phyloP scores from a whole-genome alignment of 2,797 vertebrate species.

The Astyanax mexicanus region DNA sequence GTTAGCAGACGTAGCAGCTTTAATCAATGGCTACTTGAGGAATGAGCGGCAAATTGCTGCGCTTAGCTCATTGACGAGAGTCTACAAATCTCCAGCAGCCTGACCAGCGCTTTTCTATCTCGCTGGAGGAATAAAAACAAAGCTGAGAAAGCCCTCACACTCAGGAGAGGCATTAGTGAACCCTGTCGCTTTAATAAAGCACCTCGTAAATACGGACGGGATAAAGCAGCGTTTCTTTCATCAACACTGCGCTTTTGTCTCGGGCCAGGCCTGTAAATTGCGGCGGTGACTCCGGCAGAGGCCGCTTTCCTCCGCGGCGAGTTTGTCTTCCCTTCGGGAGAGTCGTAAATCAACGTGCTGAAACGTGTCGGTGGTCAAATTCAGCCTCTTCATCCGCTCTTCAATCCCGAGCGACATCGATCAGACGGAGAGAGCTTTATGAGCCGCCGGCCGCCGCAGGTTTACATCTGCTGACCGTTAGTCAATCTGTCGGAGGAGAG shows the following conservation, averaged over 20 bases:
- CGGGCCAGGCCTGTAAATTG: conserved; percentile 15
- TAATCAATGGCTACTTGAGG: not conserved
- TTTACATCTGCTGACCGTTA: conserved; percentile 8
- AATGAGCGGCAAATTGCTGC: not conserved
- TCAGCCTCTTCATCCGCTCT: not conserved
- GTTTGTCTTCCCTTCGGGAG: conserved; percentile 33
- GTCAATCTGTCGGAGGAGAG: conserved; percentile 23
- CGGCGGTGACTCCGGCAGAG: not conserved
- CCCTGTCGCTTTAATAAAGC: conserved; percentile 20
- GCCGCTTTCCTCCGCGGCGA: conserved; percentile 18
- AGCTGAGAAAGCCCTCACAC: not conserved
- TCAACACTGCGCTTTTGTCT: conserved; percentile 36
- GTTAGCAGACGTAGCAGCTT: no score
- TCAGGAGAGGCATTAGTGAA: not conserved
- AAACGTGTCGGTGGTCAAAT: conserved; percentile 10
- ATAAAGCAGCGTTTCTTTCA: conserved; percentile 27
- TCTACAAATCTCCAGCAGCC: not conserved
- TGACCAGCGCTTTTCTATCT: not conserved
- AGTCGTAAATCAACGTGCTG: conserved; percentile 34
- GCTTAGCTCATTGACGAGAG: conserved; percentile 5
- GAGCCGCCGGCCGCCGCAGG: not conserved
- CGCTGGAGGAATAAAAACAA: not conserved
- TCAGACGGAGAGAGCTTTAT: conserved; percentile 37
- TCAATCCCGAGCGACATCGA: conserved; percentile 23
- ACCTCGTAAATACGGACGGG: conserved; percentile 19